Percentiles rank a stretch among this genome's conserved stretches.
Conservation (phyloP, 2,797 vertebrate genomes). For the Megalops cyprinoides region DNA sequence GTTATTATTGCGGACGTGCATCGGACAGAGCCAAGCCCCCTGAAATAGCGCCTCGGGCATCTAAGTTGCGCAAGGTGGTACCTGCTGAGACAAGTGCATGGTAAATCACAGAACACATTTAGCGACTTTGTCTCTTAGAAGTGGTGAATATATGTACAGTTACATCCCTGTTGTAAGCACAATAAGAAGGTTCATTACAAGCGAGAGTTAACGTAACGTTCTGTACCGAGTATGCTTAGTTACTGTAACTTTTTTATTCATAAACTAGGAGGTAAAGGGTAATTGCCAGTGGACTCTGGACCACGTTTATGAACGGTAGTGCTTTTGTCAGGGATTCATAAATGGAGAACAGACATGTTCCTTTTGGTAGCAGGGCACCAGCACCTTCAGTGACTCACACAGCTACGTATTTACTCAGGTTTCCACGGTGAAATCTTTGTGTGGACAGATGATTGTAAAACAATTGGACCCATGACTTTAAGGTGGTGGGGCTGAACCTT, state of each 20-base stretch:
- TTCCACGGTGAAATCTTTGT: neutral
- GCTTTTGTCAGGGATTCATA: too few species aligned
- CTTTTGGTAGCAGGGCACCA: neutral
- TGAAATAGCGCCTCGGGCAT: slow-evolving; percentile 19
- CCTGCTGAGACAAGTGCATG: neutral
- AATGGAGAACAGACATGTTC: neutral
- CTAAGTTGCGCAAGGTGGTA: slow-evolving; percentile 8
- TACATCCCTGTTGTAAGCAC: too few species aligned
- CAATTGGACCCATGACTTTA: neutral
- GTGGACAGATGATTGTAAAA: neutral
- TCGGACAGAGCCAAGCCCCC: neutral
- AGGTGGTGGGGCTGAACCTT: neutral
- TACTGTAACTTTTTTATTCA: neutral
- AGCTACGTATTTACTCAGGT: neutral
- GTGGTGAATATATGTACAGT: neutral
- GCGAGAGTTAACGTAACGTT: too few species aligned
- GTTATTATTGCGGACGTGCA: neutral
- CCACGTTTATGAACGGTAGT: neutral
- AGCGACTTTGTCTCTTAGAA: neutral
- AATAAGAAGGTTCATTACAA: too few species aligned
- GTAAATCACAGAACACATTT: slow-evolving; percentile 14
- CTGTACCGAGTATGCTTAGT: neutral
- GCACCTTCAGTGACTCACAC: neutral
- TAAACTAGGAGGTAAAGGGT: neutral
- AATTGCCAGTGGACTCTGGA: neutral